phyloP scores from a whole-genome alignment of 2,797 vertebrate species.

The Galagoides demidoff region DNA sequence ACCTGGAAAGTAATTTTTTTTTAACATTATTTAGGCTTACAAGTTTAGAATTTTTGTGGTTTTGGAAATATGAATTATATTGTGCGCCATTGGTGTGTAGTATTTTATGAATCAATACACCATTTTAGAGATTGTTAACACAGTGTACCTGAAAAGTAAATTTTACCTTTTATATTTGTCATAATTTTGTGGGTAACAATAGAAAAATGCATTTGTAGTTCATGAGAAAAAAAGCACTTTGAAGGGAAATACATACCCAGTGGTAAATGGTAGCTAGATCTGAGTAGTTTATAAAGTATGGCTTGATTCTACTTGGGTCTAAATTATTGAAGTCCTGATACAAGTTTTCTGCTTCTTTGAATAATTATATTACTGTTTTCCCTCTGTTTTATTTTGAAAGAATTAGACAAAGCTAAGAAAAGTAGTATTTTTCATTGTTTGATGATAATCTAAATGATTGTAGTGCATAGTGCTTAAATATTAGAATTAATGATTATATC shows the following conservation, averaged over 20 bases:
- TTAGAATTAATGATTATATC: background rate
- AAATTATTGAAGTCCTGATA: slow-evolving; percentile 34
- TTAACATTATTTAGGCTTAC: background rate
- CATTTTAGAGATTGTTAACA: slow-evolving; percentile 29
- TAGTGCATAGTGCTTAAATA: background rate
- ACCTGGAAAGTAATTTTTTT: too few species aligned
- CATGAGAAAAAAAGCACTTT: background rate
- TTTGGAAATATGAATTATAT: slow-evolving; percentile 24
- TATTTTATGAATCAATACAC: background rate
- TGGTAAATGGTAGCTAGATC: background rate
- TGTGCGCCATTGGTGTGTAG: background rate
- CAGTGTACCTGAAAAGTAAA: background rate
- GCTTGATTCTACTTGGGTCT: slow-evolving; percentile 20
- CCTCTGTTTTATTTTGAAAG: slow-evolving; percentile 38
- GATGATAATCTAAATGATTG: background rate
- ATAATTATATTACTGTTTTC: background rate
- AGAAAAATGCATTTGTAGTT: slow-evolving; percentile 19
- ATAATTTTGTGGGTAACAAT: slow-evolving; percentile 25
- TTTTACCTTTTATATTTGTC: slow-evolving; percentile 45
- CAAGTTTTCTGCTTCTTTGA: slow-evolving; percentile 52
- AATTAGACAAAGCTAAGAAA: background rate
- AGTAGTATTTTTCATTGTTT: background rate
- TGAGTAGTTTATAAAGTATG: slow-evolving; percentile 41
- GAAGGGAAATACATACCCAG: background rate
- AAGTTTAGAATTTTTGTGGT: background rate